phyloP scores from a whole-genome alignment of 1,140 invertebrate genomes.

The Popillia japonica region DNA sequence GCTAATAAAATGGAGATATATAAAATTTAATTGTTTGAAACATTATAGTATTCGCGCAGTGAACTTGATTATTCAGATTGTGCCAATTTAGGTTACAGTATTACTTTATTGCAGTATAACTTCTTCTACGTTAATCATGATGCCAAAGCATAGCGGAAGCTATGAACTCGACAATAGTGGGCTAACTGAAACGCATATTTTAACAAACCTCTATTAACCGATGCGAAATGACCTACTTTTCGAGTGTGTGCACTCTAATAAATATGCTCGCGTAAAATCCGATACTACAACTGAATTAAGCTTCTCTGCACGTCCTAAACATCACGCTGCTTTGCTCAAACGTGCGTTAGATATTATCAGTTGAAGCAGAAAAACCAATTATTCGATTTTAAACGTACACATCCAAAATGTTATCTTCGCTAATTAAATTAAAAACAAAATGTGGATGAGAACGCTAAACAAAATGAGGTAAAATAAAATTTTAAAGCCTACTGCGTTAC shows the following conservation, averaged over 20 bases:
- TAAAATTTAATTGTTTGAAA: too few relatives aligned
- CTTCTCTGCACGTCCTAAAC: too few relatives aligned
- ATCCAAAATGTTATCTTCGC: background rate
- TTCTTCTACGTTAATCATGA: background rate
- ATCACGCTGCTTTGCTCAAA: too few relatives aligned
- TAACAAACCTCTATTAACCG: too few relatives aligned
- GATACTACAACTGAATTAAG: too few relatives aligned
- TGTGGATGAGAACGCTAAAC: background rate
- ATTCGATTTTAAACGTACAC: background rate
- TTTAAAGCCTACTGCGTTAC: background rate
- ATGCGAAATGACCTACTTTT: too few relatives aligned
- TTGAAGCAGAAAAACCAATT: background rate
- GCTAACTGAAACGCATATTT: too few relatives aligned
- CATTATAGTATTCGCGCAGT: too few relatives aligned
- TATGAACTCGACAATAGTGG: background rate
- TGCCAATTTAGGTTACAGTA: background rate
- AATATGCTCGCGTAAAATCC: too few relatives aligned
- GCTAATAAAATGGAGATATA: too few relatives aligned
- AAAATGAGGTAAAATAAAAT: background rate
- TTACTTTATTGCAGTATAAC: background rate
- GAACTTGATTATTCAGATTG: background rate
- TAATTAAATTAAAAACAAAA: conserved; percentile 2
- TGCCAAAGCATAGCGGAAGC: background rate
- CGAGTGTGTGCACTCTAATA: too few relatives aligned
- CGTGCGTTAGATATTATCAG: background rate